These are phyloP conservation scores for western clawed frog (Xenopus tropicalis) DNA, from an alignment of 2,113 vertebrate genomes.

Conservation along the genomic window DNA sequence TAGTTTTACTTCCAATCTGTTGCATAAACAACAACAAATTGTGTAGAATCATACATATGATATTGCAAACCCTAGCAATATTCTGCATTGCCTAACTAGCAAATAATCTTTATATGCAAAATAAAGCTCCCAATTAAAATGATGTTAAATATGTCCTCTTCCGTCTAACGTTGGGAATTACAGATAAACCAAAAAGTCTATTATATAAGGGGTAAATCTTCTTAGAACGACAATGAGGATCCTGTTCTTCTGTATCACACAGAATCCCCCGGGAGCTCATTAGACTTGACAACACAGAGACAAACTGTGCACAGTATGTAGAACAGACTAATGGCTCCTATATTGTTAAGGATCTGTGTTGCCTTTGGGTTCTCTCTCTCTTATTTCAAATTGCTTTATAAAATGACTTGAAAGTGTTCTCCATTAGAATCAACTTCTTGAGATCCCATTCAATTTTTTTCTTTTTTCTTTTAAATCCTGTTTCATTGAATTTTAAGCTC, in stretches of 20 bases:
- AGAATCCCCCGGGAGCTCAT: conserved; percentile 35
- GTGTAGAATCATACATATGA: no score
- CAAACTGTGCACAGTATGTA: conserved; percentile 24
- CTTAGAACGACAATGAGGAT: no score
- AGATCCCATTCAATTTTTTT: not conserved
- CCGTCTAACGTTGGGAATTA: no score
- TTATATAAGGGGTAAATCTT: no score
- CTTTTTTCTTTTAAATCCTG: not conserved
- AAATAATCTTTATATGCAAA: no score
- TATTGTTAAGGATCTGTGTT: conserved; percentile 28
- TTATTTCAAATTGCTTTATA: conserved; percentile 33
- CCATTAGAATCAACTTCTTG: conserved; percentile 16
- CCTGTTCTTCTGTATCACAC: not conserved
- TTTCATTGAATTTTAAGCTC: not conserved
- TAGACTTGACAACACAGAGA: conserved; percentile 27
- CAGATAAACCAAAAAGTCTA: no score
- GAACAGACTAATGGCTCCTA: conserved; percentile 26
- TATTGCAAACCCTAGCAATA: no score
- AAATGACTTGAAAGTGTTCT: conserved; percentile 18
- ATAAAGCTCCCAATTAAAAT: no score
- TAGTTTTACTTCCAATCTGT: no score
- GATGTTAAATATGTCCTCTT: no score
- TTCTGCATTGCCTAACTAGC: no score
- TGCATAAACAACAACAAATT: no score
- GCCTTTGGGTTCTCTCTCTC: conserved; percentile 36